Base-by-base conservation (phyloP, 2,888 invertebrate species). In the Drosophila algonquin region DNA sequence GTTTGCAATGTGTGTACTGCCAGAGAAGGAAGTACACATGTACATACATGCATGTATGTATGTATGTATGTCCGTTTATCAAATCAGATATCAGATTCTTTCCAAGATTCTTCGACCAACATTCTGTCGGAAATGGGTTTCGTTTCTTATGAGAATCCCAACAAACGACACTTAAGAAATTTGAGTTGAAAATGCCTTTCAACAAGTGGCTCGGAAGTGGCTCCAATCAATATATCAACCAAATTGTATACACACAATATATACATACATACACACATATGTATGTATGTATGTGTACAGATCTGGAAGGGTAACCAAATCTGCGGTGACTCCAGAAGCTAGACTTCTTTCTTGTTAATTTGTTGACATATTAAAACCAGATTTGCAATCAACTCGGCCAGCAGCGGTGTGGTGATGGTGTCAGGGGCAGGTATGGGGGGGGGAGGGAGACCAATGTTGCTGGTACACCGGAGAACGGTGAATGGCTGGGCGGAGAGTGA, bases 281-380 rank as follows among this genome's bases (percentile, higher is more conserved):
- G 32, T 32, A n/a, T n/a, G n/a, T n/a, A n/a, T n/a, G n/a, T n/a
- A 3, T 10, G 32, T 10, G 32, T 12, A 3, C 10, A 9, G 40
- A 14, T 14, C 14, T 14, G n/a, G 6, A n/a, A 40, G 40, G 40
- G 40, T 40, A 40, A n/a, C n/a, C 14, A 7, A 7, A n/a, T 14
- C 7, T 14, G n/a, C 40, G n/a, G 40, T 2, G 6, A n/a, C n/a
- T 40, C 40, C n/a, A 40, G 40, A n/a, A n/a, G 40, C 40, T n/a
- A 40, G 40, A 40, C 40, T 40, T 40, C 40, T 40, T 40, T 40
- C 40, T 73, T 73, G 73, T 79, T 73, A 76, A 80, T 82, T 87
- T 84, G 83, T 84, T 84, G 83, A 87, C 86, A 87, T 84, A 84
- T 84, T 85, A 84, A 84, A 84, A 87, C 83, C 83, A 85, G 83